Conservation (phyloP, 30 jellyfish, hydroid and myxozoan genomes). For the Mastigias papua region DNA sequence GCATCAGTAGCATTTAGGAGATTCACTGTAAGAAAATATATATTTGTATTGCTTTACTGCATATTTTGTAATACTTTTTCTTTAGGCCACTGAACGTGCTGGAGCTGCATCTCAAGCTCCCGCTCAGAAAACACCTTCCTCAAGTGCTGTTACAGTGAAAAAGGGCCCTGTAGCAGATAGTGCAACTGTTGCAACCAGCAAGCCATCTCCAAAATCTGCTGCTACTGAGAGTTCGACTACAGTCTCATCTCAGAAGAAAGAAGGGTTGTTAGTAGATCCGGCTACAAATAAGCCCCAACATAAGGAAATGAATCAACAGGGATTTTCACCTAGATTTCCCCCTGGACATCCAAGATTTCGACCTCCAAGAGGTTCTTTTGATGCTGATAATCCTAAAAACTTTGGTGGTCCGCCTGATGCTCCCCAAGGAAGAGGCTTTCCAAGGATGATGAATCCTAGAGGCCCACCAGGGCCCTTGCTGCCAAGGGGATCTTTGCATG, state of each 20-base stretch:
- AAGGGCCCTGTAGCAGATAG: background rate
- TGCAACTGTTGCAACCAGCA: background rate
- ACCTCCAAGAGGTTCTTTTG: slow-evolving; percentile 5
- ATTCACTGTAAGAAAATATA: no score
- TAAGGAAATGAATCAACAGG: background rate
- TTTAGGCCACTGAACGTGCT: background rate
- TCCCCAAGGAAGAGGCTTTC: slow-evolving; percentile 13
- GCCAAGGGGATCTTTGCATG: slow-evolving; percentile 45
- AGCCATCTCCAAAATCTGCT: slow-evolving; percentile 4
- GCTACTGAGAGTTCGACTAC: background rate
- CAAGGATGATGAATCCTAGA: slow-evolving; percentile 32
- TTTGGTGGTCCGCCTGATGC: slow-evolving; percentile 7
- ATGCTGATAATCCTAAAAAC: background rate
- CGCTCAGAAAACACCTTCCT: background rate
- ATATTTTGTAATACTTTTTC: no score
- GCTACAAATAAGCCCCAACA: slow-evolving; percentile 7
- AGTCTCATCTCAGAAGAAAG: background rate
- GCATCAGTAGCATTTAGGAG: background rate
- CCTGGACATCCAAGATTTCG: slow-evolving; percentile 21
- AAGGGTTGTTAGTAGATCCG: slow-evolving; percentile 1
- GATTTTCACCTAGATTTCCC: slow-evolving; percentile 8
- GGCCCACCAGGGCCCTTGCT: slow-evolving; percentile 22
- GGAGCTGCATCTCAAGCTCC: background rate
- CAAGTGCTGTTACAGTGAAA: background rate
- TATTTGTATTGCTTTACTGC: no score